These are phyloP conservation scores for Atrichornis clamosus DNA, from an alignment of 2,113 vertebrate species.

Conservation along the genomic window DNA sequence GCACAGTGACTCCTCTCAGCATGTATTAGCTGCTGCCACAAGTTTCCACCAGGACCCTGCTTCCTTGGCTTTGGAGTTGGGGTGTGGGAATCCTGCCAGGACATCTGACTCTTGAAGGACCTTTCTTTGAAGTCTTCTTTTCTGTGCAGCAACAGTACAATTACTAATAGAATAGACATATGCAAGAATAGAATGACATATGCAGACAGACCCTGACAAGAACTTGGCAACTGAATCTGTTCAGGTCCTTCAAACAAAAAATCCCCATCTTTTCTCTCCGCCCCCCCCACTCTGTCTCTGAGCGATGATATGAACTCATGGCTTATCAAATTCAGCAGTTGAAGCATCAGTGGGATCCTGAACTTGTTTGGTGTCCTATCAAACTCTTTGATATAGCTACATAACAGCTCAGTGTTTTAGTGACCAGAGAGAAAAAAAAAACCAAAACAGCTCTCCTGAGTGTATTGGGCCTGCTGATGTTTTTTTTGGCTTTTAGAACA, in stretches of 20 bases:
- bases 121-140: background rate
- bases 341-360: background rate
- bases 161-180: too few relatives aligned
- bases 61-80: background rate
- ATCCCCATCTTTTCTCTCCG: background rate
- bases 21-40: background rate
- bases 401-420: background rate
- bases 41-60: background rate
- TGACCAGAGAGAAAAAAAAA: background rate
- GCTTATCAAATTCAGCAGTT: background rate
- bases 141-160: background rate
- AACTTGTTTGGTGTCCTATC: background rate
- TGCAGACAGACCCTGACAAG: background rate
- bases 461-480: background rate
- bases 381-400: background rate
- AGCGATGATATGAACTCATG: background rate
- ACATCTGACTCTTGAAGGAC: background rate
- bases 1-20: background rate
- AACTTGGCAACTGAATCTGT: background rate
- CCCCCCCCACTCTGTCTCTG: background rate
- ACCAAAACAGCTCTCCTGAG: background rate
- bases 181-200: too few relatives aligned
- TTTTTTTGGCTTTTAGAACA: conserved; percentile 32
- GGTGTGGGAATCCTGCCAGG: background rate
- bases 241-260: background rate